These are phyloP conservation scores for Meteorus colon DNA, from an alignment of 2,888 invertebrate species.

Conservation along the genomic window DNA sequence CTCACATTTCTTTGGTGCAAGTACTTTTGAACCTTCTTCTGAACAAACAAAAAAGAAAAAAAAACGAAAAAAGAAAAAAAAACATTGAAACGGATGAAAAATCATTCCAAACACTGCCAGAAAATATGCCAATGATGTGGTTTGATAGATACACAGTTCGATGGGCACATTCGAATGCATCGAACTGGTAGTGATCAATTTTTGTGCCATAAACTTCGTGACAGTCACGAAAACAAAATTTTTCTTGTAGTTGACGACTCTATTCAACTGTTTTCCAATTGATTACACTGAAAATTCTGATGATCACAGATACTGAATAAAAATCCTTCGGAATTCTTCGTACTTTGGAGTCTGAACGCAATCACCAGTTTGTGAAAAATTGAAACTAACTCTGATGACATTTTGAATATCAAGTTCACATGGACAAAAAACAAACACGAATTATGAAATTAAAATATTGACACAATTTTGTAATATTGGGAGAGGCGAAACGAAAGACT, in stretches of 20 bases:
- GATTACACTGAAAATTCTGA: background rate
- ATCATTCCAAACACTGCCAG: conserved; percentile 48
- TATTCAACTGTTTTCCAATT: background rate
- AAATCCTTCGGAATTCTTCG: background rate
- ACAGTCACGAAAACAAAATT: conserved; percentile 2
- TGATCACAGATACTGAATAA: background rate
- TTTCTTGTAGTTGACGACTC: background rate
- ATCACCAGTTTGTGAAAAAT: background rate
- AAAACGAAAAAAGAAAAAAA: background rate
- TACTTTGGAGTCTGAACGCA: background rate
- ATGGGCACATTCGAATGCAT: conserved; percentile 41
- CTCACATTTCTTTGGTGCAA: background rate
- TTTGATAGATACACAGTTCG: background rate
- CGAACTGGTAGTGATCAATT: conserved; percentile 53
- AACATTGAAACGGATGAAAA: background rate
- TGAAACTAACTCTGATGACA: background rate
- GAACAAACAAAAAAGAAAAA: background rate
- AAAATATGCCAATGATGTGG: conserved; percentile 47
- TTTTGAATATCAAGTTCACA: conserved; percentile 1
- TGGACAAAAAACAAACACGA: background rate
- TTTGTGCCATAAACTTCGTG: conserved; percentile 56
- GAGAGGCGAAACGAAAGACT: conserved; percentile 22
- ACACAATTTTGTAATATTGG: conserved; percentile 3
- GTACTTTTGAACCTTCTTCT: background rate
- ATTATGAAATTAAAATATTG: background rate